Base-by-base conservation (phyloP, 2,797 vertebrate species). In the Acrocephalus scirpaceus region DNA sequence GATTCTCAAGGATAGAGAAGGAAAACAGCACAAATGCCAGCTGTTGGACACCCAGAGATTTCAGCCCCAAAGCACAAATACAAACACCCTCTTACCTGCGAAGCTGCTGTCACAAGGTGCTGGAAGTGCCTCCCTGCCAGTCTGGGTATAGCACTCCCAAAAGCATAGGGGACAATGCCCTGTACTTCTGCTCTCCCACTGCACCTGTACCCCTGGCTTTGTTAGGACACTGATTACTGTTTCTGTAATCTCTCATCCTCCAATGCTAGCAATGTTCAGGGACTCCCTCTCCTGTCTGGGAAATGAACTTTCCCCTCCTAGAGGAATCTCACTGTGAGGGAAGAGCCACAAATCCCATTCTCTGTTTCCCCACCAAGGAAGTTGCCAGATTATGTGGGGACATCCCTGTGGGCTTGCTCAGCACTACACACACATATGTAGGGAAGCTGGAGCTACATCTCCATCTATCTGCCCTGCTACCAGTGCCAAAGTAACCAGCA, bases 151-250 rank as follows among this genome's bases (percentile, higher is more conserved):
- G 38, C 19, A 36, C 6, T 11, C 23, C 14, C 18, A 38, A 5
- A 77, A 62, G 21, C 0, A 0, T 6, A 11, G 1, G 7, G 19
- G 11, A 47, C 1, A 0, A 65, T 47, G 27, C 19, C 23, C 27
- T 45, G 3, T 14, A 16, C 38, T 75, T 61, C n/a, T 79, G 58
- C 15, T 34, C 56, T 71, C 60, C 32, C 47, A 29, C 38, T 64
- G 11, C 34, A 53, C 44, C 51, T 9, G 4, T 15, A 34, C 6
- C 29, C 21, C 47, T 30, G 27, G 20, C 13, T 73, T 54, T 62
- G 5, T 27, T 13, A 56, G 23, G 45, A 38, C 26, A 25, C 26
- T 5, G 1, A 44, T 26, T 3, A 50, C 7, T 11, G 4, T 5
- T 84, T 42, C 62, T 73, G 47, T 21, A 56, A 25, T 17, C 16